A percentile compares a stretch with the other conserved stretches of the same genome.
phyloP scores from a whole-genome alignment of 2,888 invertebrate species.

The Trypoxylon attenuatum region DNA sequence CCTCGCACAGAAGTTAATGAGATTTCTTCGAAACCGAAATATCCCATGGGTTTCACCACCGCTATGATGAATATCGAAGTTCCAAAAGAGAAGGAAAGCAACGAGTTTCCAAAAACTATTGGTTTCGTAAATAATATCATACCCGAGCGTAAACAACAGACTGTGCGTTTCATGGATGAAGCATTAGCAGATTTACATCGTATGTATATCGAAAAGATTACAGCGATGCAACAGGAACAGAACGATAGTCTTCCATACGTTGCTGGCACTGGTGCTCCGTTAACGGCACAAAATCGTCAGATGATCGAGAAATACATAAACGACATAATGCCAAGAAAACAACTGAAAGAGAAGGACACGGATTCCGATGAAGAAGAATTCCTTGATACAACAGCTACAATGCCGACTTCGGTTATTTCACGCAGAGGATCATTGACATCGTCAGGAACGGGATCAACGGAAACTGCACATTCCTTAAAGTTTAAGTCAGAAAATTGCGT shows the following conservation, averaged over 20 bases:
- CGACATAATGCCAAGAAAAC: conserved; percentile 44
- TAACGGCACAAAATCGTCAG: conserved; percentile 56
- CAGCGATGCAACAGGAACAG: conserved; percentile 19
- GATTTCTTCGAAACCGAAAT: conserved; percentile 21
- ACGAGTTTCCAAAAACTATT: conserved; percentile 10
- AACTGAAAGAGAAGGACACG: conserved; percentile 47
- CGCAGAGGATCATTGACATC: conserved; percentile 65
- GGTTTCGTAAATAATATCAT: conserved; percentile 19
- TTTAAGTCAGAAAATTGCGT: conserved; percentile 36
- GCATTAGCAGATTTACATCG: conserved; percentile 44
- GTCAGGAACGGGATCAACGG: conserved; percentile 50
- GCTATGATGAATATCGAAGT: conserved; percentile 27
- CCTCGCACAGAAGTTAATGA: background rate
- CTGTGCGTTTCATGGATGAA: conserved; percentile 52
- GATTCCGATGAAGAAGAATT: conserved; percentile 70
- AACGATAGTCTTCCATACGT: conserved; percentile 48
- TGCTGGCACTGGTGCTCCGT: conserved; percentile 49
- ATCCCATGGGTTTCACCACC: conserved; percentile 56
- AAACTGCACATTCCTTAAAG: conserved; percentile 31
- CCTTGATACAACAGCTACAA: conserved; percentile 68
- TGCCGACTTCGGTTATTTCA: conserved; percentile 50
- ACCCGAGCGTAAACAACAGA: conserved; percentile 37
- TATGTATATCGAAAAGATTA: conserved; percentile 40
- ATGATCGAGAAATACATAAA: conserved; percentile 65
- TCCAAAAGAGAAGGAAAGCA: conserved; percentile 3